A percentile compares a stretch with the other conserved stretches of the same genome.
phyloP scores from a whole-genome alignment of 2,797 vertebrate species.

The Bradypodion ventrale region DNA sequence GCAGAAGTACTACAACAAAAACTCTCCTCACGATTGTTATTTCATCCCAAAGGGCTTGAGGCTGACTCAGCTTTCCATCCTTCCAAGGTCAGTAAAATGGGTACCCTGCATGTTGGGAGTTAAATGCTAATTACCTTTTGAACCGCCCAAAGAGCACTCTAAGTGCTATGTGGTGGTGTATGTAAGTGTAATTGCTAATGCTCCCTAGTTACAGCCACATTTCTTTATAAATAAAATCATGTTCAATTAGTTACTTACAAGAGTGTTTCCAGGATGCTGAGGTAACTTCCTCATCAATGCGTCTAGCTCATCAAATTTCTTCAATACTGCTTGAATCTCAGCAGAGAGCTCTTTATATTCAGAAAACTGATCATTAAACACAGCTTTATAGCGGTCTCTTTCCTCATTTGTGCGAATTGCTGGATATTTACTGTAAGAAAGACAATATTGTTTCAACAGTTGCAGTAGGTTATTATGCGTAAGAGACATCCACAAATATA shows the following conservation, averaged over 20 bases:
- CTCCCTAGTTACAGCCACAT: neutral
- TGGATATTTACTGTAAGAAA: conserved; percentile 88
- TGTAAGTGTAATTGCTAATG: no score
- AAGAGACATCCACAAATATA: neutral
- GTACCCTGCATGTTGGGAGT: no score
- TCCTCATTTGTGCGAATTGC: conserved; percentile 86
- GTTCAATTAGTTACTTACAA: conserved; percentile 72
- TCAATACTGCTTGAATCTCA: conserved; percentile 85
- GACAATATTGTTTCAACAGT: neutral
- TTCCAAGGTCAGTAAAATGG: no score
- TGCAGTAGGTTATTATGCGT: neutral
- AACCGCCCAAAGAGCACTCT: no score
- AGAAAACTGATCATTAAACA: conserved; percentile 96
- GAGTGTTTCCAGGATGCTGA: conserved; percentile 77
- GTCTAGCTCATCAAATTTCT: conserved; percentile 91
- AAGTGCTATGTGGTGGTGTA: no score
- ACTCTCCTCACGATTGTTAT: no score
- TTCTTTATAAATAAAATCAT: neutral
- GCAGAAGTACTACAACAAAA: no score
- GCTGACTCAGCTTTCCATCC: no score
- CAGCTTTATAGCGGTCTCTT: conserved; percentile 92
- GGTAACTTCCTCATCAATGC: conserved; percentile 86
- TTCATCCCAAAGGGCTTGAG: no score
- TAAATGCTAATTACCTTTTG: no score
- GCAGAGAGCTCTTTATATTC: conserved; percentile 95